Percentiles rank a stretch among this genome's conserved stretches.
phyloP scores from a whole-genome alignment of 2,797 vertebrate species.

The Takifugu ocellatus region DNA sequence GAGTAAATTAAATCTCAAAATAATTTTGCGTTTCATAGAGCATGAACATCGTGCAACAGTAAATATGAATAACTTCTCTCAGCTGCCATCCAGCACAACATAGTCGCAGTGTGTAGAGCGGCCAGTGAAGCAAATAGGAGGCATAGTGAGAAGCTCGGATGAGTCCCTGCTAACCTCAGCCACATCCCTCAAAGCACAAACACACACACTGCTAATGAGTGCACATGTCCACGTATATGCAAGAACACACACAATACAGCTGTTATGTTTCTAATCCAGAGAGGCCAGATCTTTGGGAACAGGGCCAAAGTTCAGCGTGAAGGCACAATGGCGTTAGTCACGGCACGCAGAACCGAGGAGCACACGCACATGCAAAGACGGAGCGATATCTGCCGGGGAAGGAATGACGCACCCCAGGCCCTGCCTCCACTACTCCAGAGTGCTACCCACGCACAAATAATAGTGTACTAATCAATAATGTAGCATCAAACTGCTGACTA shows the following conservation, averaged over 20 bases:
- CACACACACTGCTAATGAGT: slow-evolving; percentile 40
- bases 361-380: neutral
- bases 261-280: slow-evolving; percentile 74
- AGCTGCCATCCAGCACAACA: slow-evolving; percentile 45
- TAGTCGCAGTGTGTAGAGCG: slow-evolving; percentile 52
- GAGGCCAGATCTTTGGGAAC: slow-evolving; percentile 68
- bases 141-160: slow-evolving; percentile 51
- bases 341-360: slow-evolving; percentile 32
- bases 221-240: slow-evolving; percentile 41
- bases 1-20: too few relatives aligned
- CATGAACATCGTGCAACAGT: slow-evolving; percentile 11
- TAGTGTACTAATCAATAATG: neutral
- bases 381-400: slow-evolving; percentile 33
- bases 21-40: too few relatives aligned
- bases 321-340: slow-evolving; percentile 77
- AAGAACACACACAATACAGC: slow-evolving; percentile 70
- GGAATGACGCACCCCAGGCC: slow-evolving; percentile 31
- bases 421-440: slow-evolving; percentile 11
- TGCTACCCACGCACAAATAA: neutral
- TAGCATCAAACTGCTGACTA: slow-evolving; percentile 35
- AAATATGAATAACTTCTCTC: slow-evolving; percentile 55
- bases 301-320: slow-evolving; percentile 50
- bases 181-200: slow-evolving; percentile 26
- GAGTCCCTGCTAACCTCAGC: slow-evolving; percentile 39
- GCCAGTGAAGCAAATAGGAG: slow-evolving; percentile 48